Evolutionary conservation across 2,113 vertebrate genomes (phyloP).

Genomic region (Australoheros scitulus): DNA sequence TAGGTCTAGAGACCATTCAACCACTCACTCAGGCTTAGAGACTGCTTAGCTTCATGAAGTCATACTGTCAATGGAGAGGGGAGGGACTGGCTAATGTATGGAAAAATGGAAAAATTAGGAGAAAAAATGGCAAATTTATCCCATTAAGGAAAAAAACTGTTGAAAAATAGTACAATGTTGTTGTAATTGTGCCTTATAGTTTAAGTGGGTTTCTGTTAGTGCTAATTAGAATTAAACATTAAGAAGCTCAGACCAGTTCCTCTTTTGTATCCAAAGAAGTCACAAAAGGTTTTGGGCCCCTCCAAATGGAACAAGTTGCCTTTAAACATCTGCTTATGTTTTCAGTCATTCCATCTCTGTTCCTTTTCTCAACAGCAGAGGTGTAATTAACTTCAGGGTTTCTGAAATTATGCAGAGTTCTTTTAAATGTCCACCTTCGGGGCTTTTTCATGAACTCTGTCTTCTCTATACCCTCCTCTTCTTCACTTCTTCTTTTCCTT

Average conservation of each 20-base stretch:
- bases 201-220: neutral
- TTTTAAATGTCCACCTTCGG: no score
- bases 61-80: neutral
- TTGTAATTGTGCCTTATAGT: neutral
- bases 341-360: neutral
- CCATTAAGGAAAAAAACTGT: no score
- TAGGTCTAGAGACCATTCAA: neutral
- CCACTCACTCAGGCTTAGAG: neutral
- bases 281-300: neutral
- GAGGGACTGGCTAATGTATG: no score
- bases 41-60: neutral
- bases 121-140: no score
- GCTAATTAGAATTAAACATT: neutral
- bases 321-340: neutral
- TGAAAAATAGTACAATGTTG: no score
- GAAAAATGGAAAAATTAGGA: no score
- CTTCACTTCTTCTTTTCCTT: rapidly evolving
- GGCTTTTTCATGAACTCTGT: neutral
- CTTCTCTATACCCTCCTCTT: neutral
- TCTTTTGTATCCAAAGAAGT: neutral
- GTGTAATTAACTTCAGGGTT: no score
- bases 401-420: no score
- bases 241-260: neutral
- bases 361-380: no score
- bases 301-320: rapidly evolving